Base-by-base conservation (phyloP, 1,140 invertebrate species). In the Pseudomyrmex concolor region DNA sequence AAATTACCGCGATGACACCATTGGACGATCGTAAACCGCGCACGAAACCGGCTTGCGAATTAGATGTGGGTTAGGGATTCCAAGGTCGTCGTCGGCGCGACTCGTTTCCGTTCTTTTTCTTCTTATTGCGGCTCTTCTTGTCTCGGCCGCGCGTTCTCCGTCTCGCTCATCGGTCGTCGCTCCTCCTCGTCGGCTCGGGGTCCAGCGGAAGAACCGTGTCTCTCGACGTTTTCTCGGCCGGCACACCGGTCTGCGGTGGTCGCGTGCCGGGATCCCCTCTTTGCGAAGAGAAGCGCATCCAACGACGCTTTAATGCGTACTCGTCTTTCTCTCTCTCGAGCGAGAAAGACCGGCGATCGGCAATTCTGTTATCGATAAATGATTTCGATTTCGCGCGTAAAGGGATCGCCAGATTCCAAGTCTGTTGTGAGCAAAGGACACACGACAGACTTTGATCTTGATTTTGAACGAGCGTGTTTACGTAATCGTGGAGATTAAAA, bases 31-130 rank as follows among this genome's bases (percentile, higher is more conserved):
- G 19, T 64, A 17, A 34, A 13, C n/a, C 25, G 48, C 13, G n/a
- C 54, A 19, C 48, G 51, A 63, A 77, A 76, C 25, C 57, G 50
- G 50, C 22, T 66, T 15, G 86, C 71, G 66, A 85, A 83, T 88
- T 88, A 88, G 72, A 88, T 88, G 86, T 88, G 86, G 86, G 86
- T 89, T 89, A 89, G 78, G 84, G 86, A 85, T 88, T 50, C 72
- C 84, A 88, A 88, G 86, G 86, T 57, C 83, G 57, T 12, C n/a
- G 60, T 57, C 59, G 34, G 34, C 34, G 43, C 8, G 57, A 84
- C 74, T 71, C 73, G 54, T 70, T 88, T 72, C 57, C 68, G 54
- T 48, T 73, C 78, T 70, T 83, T 89, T 89, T 88, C 78, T 34
- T 83, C 77, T 77, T 25, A 51, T 87, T 82, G 54, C 13, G 50